These are phyloP conservation scores for Atta texana DNA, from an alignment of 1,140 invertebrate species.

Conservation along the genomic window DNA sequence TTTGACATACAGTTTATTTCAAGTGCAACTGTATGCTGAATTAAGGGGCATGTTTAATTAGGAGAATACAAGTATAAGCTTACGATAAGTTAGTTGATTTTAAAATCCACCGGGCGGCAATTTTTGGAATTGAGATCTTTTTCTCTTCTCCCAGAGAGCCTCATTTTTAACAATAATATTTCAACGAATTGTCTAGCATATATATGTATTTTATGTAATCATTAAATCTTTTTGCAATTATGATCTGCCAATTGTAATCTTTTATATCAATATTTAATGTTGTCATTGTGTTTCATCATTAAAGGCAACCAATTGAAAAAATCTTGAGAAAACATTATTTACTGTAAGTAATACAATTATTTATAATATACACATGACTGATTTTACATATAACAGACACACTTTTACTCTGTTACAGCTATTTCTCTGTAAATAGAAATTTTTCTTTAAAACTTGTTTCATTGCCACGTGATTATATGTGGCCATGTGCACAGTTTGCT, in stretches of 20 bases:
- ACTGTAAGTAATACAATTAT: background rate
- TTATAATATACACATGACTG: background rate
- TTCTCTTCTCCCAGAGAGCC: constrained; percentile 30
- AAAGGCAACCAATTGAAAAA: background rate
- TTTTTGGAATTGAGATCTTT: constrained; percentile 41
- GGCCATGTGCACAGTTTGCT: background rate
- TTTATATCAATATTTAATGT: constrained; percentile 26
- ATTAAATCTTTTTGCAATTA: constrained; percentile 52
- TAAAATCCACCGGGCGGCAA: background rate
- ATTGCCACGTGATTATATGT: background rate
- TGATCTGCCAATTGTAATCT: constrained; percentile 7
- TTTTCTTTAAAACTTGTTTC: background rate
- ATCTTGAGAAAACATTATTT: background rate
- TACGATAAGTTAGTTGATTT: constrained; percentile 44
- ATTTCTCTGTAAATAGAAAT: background rate
- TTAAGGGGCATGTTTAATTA: constrained; percentile 8
- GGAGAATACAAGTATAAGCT: constrained; percentile 15
- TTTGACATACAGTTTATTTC: constrained; percentile 2
- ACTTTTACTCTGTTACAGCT: background rate
- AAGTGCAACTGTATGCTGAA: constrained; percentile 2
- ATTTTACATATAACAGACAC: background rate
- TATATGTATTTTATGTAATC: constrained; percentile 52
- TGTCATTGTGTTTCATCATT: constrained; percentile 10
- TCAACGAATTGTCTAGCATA: constrained; percentile 54
- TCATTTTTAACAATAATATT: constrained; percentile 55